Percentiles rank a stretch among this genome's conserved stretches.
These are phyloP conservation scores for Sepiola atlantica DNA, from an alignment of 2,888 invertebrate species.

Conservation along the genomic window DNA sequence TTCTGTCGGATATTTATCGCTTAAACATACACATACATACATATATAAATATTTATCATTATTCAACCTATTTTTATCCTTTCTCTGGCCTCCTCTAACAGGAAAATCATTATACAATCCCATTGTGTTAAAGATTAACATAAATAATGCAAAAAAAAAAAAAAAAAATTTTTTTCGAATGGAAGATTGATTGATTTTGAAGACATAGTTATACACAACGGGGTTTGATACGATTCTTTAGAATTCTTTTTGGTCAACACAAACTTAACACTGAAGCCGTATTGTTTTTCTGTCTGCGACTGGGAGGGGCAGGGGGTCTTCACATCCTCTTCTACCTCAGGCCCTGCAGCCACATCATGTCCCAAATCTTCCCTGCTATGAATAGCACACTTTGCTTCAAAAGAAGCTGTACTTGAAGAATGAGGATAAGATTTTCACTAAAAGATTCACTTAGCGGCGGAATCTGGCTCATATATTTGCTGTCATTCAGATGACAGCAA, in stretches of 20 bases:
- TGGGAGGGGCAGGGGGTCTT: background rate
- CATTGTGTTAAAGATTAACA: no score
- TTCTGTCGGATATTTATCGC: no score
- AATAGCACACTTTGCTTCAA: background rate
- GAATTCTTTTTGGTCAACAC: conserved; percentile 13
- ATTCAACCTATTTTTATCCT: no score
- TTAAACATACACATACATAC: no score
- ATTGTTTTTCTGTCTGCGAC: background rate
- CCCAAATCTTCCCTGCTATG: background rate
- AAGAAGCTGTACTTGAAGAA: background rate
- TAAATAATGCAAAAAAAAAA: background rate
- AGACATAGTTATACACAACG: no score
- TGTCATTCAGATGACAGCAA: background rate
- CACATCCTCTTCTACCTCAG: background rate
- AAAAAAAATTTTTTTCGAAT: no score
- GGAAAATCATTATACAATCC: no score
- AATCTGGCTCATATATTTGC: background rate
- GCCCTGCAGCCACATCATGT: background rate
- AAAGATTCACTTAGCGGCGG: background rate
- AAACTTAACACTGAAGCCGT: background rate
- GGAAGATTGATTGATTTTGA: background rate
- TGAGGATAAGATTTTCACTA: background rate
- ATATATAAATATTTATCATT: no score
- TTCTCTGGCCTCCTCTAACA: no score
- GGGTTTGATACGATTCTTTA: background rate